phyloP scores from a whole-genome alignment of 1,140 invertebrate species.

The Drosophila simulans region DNA sequence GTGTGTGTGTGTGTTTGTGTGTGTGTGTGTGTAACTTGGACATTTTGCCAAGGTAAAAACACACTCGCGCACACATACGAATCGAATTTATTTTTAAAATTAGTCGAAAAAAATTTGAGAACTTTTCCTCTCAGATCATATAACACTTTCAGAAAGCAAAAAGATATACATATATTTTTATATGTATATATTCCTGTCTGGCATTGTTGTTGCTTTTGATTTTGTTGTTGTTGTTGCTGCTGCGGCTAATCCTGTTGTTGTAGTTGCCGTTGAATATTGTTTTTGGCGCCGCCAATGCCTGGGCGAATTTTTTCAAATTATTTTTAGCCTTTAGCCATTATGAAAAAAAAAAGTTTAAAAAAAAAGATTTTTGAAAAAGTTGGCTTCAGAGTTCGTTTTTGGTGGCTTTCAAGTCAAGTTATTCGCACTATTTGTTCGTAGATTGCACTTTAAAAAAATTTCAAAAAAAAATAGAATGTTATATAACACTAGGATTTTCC shows the following conservation, averaged over 20 bases:
- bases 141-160: conserved; percentile 56
- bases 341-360: conserved; percentile 54
- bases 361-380: conserved; percentile 32
- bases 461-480: conserved; percentile 52
- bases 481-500: conserved; percentile 44
- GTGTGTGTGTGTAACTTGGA: conserved; percentile 40
- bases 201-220: conserved; percentile 28
- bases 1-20: background rate
- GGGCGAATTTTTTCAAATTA: conserved; percentile 52
- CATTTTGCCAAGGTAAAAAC: conserved; percentile 73
- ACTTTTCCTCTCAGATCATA: conserved; percentile 67
- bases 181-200: conserved; percentile 53
- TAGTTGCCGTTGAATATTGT: conserved; percentile 36
- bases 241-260: conserved; percentile 30
- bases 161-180: conserved; percentile 29
- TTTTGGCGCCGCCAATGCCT: conserved; percentile 45
- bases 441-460: conserved; percentile 68
- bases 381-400: conserved; percentile 11
- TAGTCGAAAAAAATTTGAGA: conserved; percentile 29
- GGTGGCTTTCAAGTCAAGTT: background rate
- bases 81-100: conserved; percentile 73
- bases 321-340: conserved; percentile 63
- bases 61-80: conserved; percentile 19
- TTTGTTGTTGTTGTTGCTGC: conserved; percentile 24
- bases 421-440: conserved; percentile 14